Base-by-base conservation (phyloP, 2,113 vertebrate species). In the Odocoileus hemionus region DNA sequence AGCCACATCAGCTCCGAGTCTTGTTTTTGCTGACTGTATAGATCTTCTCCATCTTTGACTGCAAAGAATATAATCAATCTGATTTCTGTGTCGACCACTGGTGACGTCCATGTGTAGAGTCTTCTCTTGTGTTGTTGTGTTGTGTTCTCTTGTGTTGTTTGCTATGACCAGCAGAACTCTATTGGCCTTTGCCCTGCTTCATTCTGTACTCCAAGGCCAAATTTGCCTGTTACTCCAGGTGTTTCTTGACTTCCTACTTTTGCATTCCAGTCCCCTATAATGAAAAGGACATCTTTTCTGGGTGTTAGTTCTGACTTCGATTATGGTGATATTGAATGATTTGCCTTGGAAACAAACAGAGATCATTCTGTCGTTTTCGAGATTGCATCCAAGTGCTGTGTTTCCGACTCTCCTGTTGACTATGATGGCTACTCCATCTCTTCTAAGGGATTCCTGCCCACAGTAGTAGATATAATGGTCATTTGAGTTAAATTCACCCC, bases 361-460 rank as follows among this genome's bases (percentile, higher is more conserved):
- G 33, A 9, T 67, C 64, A n/a, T 67, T 36, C 64, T 10, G 64
- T n/a, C 0, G 0, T 5, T 67, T 67, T 67, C 19, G 33, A 67
- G 4, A 9, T 10, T 19, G 16, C 64, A 36, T 67, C 64, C 16
- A n/a, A 67, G 33, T n/a, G 19, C 33, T 67, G 33, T 17, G n/a
- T 67, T 67, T n/a, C 1, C 2, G 8, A 36, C 33, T 67, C 2
- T 10, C 17, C 19, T n/a, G 17, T 67, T 67, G 9, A 67, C 8
- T 36, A 67, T 21, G 33, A n/a, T 67, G 8, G 33, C 33, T 67
- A 36, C 64, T 67, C 8, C 64, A 36, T 36, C 19, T 67, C 33
- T 67, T 21, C 33, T 67, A 21, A 67, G 9, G 33, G 16, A 36
- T 36, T 36, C 7, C 64, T 67, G 64, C 33, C 33, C 64, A 21